Evolutionary conservation across 2,113 vertebrate genomes (phyloP).

Genomic region (Mus musculus): GRCm39 chr12:27247001-27247500

Average conservation of each 20-base stretch:
- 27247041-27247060: not conserved
- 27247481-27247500: not conserved
- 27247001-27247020: slow-evolving; percentile 42
- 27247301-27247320: no score
- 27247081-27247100: no score
- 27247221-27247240: no score
- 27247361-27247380: not conserved
- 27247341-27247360: not conserved
- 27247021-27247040: slow-evolving; percentile 2
- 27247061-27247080: not conserved
- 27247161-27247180: not conserved
- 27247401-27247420: not conserved
- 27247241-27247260: not conserved
- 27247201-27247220: not conserved
- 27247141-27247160: not conserved
- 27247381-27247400: not conserved
- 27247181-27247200: not conserved
- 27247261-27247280: not conserved
- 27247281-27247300: not conserved
- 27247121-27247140: not conserved
- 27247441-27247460: not conserved
- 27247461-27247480: not conserved
- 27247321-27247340: not conserved
- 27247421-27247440: not conserved
- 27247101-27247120: not conserved